Conservation (phyloP, 2,113 vertebrate genomes). For the Dicrurus megarhynchus region DNA sequence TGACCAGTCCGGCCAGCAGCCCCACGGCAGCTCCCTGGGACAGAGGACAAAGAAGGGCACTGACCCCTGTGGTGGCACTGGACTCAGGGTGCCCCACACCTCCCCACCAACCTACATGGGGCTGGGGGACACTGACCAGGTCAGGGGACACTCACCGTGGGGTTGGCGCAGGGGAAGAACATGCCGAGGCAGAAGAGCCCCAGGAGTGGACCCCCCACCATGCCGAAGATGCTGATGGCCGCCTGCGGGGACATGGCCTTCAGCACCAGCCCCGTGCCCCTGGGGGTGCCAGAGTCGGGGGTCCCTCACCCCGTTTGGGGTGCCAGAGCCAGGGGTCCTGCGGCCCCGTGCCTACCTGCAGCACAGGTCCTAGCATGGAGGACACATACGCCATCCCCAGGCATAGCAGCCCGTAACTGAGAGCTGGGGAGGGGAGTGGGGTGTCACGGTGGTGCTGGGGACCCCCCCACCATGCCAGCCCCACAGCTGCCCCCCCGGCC, state of each 20-base stretch:
- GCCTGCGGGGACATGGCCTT: constrained; percentile 69
- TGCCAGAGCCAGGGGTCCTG: neutral
- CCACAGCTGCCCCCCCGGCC: accelerated
- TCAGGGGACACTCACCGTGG: constrained; percentile 77
- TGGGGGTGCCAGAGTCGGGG: accelerated
- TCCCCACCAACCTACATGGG: accelerated
- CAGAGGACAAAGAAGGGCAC: neutral
- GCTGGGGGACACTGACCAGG: accelerated
- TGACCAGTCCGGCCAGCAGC: constrained; percentile 80
- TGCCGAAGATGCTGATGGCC: constrained; percentile 96
- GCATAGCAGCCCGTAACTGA: constrained; percentile 89
- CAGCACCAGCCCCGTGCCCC: accelerated
- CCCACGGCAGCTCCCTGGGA: constrained; percentile 85
- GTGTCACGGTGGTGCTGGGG: neutral
- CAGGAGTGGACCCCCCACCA: constrained; percentile 91
- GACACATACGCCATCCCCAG: constrained; percentile 95
- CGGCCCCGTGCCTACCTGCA: constrained; percentile 40
- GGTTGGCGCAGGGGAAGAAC: constrained; percentile 94
- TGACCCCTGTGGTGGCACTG: accelerated
- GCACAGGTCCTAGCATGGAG: constrained; percentile 89
- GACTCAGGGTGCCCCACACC: neutral
- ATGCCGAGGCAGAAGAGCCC: constrained; percentile 94
- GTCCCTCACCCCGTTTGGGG: neutral
- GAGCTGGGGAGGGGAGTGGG: constrained; percentile 64
- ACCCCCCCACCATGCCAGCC: accelerated